Conservation (phyloP, 1,140 invertebrate species). For the Platyscapa corneri region DNA sequence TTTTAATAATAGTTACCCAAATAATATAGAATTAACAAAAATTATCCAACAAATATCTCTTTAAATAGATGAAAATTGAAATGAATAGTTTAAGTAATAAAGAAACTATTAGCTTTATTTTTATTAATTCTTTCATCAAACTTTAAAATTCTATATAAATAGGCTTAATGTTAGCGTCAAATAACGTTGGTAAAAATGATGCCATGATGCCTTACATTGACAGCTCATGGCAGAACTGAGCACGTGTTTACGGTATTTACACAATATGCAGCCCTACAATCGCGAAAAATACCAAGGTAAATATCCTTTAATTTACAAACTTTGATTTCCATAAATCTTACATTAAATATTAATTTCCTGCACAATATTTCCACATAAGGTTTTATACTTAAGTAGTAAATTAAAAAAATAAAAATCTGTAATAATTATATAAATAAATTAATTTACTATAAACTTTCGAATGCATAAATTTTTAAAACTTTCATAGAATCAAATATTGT, state of each 20-base stretch:
- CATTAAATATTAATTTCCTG: neutral
- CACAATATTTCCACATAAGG: neutral
- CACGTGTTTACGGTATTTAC: too few species aligned
- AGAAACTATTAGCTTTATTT: neutral
- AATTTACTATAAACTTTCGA: too few species aligned
- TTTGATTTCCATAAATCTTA: neutral
- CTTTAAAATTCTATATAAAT: too few species aligned
- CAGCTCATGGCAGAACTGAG: too few species aligned
- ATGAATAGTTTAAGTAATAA: neutral
- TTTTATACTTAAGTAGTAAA: neutral
- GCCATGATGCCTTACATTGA: neutral
- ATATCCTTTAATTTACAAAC: neutral
- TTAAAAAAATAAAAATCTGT: too few species aligned
- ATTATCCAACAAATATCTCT: neutral
- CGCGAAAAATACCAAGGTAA: neutral
- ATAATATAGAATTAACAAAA: neutral
- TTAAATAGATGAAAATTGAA: neutral
- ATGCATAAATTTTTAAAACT: too few species aligned
- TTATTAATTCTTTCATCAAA: too few species aligned
- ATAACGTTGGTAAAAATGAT: neutral
- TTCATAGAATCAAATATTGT: too few species aligned
- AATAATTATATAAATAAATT: too few species aligned
- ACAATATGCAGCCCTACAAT: neutral
- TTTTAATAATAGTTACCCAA: too few species aligned
- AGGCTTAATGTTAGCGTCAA: neutral